Evolutionary conservation across 37 sponge, comb jelly and placozoan species (phyloP), one percentile per base, ranked within the genome.

Genomic region (Bolinopsis microptera): DNA sequence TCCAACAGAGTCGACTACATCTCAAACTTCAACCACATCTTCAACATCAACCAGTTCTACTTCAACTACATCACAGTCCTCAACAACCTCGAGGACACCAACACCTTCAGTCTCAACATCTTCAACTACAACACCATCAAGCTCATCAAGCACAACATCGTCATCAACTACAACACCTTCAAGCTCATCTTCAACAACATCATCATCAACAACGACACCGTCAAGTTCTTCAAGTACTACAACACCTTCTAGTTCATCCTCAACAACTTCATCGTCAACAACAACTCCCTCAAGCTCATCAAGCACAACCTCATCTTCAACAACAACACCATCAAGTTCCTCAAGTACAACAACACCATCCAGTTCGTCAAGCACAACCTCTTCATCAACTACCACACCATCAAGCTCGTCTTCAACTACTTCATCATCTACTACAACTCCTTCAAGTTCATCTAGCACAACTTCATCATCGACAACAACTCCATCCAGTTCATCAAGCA

Each of bases 291-390:
- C 30, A 30, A 72, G 22, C 5, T 30, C 74, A 72, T 5, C 2
- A 30, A 5, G 22, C 26, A 23, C 31, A 5, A 30, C 74, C 5
- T 23, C 74, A 21, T n/a, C 74, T 3, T 23, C 22, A 24, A 72
- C 61, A 18, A 5, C 61, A 48, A 48, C 61, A 48, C 61, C 76
- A 32, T 32, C 76, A 75, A 75, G 16, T 9, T 32, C 76, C 9
- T 21, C 34, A 75, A n/a, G n/a, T n/a, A 75, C 76, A 75, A 75
- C 76, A 75, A 75, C 76, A 75, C 32, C 34, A 75, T 32, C 76
- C 9, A 75, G 61, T 48, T 48, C 61, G 13, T 48, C 61, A 48
- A 48, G 61, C 61, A 48, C 61, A 18, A 48, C 61, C 3, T 32
- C 76, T 21, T 32, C 76, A 75, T 32, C 34, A 75, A 75, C 76